Evolutionary conservation across 2,113 vertebrate genomes (phyloP).

Genomic region (Erinaceus europaeus): DNA sequence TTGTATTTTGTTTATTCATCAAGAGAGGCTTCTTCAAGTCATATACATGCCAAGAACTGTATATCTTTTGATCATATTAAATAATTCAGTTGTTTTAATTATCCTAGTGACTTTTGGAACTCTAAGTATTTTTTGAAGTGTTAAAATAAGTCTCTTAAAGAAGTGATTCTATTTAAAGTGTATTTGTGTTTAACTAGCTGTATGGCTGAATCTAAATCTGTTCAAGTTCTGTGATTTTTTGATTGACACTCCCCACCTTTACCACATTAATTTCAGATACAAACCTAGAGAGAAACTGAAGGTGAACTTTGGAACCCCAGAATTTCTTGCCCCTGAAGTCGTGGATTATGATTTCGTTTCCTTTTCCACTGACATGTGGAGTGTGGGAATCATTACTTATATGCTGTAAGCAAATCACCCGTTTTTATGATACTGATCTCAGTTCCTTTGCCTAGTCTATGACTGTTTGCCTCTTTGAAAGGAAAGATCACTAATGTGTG

Average conservation of each 20-base stretch:
- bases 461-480: background rate
- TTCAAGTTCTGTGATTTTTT: background rate
- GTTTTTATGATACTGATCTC: background rate
- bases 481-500: background rate
- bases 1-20: background rate
- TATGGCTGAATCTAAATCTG: background rate
- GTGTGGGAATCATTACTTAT: slow-evolving; percentile 95
- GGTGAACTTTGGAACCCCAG: slow-evolving; percentile 97
- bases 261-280: slow-evolving; percentile 83
- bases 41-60: background rate
- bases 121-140: background rate
- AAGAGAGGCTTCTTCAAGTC: background rate
- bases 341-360: slow-evolving; percentile 98
- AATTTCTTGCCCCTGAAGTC: slow-evolving; percentile 97
- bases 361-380: slow-evolving; percentile 99
- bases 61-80: background rate
- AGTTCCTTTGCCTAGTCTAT: fast-evolving
- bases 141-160: background rate
- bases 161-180: background rate
- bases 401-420: slow-evolving; percentile 91
- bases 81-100: background rate
- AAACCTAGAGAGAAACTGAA: slow-evolving; percentile 96
- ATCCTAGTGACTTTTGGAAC: background rate
- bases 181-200: background rate
- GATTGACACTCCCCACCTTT: background rate